These are phyloP conservation scores for Anabacerthia variegaticeps DNA, from an alignment of 2,797 vertebrate genomes.

Conservation along the genomic window DNA sequence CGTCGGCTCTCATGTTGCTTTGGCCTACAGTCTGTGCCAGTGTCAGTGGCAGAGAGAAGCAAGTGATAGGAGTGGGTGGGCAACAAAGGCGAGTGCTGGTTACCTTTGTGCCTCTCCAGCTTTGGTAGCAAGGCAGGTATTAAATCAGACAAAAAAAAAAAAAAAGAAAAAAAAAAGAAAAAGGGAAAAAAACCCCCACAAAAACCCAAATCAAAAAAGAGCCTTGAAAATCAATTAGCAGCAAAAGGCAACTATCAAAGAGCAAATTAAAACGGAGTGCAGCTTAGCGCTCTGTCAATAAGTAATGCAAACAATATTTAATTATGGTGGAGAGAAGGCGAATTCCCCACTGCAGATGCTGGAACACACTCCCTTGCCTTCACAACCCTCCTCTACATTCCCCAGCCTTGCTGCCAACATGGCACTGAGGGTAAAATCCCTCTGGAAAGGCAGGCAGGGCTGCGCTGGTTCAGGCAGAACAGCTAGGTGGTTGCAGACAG, in stretches of 20 bases:
- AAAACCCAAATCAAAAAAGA: neutral
- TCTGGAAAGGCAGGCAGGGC: neutral
- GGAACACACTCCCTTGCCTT: neutral
- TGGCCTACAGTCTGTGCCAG: neutral
- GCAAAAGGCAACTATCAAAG: conserved; percentile 76
- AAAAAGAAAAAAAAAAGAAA: conserved; percentile 9
- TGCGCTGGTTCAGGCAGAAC: neutral
- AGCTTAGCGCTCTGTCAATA: conserved; percentile 81
- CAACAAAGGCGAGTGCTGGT: neutral
- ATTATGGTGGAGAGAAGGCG: conserved; percentile 52
- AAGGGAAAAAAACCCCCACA: neutral
- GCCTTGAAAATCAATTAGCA: conserved; percentile 81
- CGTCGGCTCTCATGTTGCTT: accelerated
- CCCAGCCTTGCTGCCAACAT: neutral
- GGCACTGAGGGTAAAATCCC: accelerated
- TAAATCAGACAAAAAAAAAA: conserved; percentile 54
- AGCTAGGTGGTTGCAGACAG: neutral
- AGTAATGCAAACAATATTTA: conserved; percentile 77
- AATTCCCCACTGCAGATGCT: conserved; percentile 12
- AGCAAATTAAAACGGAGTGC: conserved; percentile 72
- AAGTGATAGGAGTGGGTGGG: accelerated
- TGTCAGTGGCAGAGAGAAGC: neutral
- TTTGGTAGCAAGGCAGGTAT: conserved; percentile 66
- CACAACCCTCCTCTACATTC: neutral
- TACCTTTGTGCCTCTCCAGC: conserved; percentile 1